A percentile compares a stretch with the other conserved stretches of the same genome.
These are phyloP conservation scores for Ectemnius lituratus DNA, from an alignment of 2,888 invertebrate species.

Conservation along the genomic window DNA sequence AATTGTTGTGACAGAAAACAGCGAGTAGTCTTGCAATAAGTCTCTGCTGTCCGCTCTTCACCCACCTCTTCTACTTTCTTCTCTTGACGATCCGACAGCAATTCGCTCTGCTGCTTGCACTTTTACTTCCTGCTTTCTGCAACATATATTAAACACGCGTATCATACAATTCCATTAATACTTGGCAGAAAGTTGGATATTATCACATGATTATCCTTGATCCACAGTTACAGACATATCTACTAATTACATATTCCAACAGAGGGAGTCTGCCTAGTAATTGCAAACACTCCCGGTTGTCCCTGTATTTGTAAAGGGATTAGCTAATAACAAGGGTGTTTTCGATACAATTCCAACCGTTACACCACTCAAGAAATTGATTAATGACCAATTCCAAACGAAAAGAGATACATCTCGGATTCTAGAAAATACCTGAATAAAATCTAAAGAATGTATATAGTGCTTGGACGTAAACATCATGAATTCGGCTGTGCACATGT, in stretches of 20 bases:
- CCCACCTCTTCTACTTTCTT: conserved; percentile 6
- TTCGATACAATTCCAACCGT: not conserved
- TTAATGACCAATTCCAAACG: no score
- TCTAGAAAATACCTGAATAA: not conserved
- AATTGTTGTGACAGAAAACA: conserved; percentile 69
- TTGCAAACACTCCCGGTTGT: conserved; percentile 42
- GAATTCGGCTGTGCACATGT: not conserved
- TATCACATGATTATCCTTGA: conserved; percentile 38
- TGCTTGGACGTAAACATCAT: conserved; percentile 35
- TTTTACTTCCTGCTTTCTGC: no score
- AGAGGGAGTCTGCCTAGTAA: conserved; percentile 34
- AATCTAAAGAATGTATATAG: not conserved
- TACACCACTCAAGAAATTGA: no score
- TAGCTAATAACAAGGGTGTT: conserved; percentile 20
- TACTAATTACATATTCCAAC: conserved; percentile 48
- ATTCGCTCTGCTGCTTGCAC: no score
- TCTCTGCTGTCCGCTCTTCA: conserved; percentile 53
- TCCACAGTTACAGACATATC: conserved; percentile 32
- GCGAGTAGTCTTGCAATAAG: conserved; percentile 55
- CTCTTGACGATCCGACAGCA: no score
- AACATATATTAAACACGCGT: no score
- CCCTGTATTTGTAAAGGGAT: conserved; percentile 38
- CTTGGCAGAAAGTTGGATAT: conserved; percentile 36
- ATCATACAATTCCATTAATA: conserved; percentile 11
- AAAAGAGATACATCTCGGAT: not conserved